Evolutionary conservation across 2,797 vertebrate species (phyloP).

Genomic region (Hylomyscus alleni): DNA sequence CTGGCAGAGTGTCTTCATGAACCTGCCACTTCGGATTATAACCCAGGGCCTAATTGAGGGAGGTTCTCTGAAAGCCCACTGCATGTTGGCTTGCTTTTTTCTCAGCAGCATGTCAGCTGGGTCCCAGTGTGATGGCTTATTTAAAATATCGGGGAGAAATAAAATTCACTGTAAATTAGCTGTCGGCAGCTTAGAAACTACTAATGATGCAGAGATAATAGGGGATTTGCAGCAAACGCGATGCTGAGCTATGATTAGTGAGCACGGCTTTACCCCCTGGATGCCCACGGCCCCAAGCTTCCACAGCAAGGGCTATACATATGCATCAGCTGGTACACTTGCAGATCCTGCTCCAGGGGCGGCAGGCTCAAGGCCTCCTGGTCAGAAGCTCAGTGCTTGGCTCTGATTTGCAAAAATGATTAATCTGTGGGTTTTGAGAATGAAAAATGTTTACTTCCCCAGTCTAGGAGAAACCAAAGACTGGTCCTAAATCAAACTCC

Average conservation of each 20-base stretch:
- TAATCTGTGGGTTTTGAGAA: constrained; percentile 81
- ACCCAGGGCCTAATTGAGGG: neutral
- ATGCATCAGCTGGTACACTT: neutral
- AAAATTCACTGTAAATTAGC: constrained; percentile 79
- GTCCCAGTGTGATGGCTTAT: constrained; percentile 61
- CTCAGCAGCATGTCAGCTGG: constrained; percentile 69
- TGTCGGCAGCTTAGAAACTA: constrained; percentile 77
- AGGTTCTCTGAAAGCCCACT: constrained; percentile 23
- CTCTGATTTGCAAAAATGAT: constrained; percentile 84
- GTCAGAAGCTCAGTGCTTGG: constrained; percentile 65
- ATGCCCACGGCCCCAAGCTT: constrained; percentile 65
- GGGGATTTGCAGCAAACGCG: constrained; percentile 78
- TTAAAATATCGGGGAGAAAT: constrained; percentile 77
- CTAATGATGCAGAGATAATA: constrained; percentile 80
- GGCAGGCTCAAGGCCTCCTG: constrained; percentile 1
- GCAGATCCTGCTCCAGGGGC: constrained; percentile 58
- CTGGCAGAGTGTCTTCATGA: neutral
- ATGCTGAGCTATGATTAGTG: constrained; percentile 76
- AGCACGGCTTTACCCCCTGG: constrained; percentile 72
- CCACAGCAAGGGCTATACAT: constrained; percentile 64
- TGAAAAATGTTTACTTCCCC: constrained; percentile 64
- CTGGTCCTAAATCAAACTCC: constrained; percentile 75
- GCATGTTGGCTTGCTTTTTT: neutral
- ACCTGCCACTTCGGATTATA: neutral
- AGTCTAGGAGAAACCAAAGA: constrained; percentile 67